phyloP scores from a whole-genome alignment of 2,113 vertebrate species.

The Coryphaenoides rupestris region DNA sequence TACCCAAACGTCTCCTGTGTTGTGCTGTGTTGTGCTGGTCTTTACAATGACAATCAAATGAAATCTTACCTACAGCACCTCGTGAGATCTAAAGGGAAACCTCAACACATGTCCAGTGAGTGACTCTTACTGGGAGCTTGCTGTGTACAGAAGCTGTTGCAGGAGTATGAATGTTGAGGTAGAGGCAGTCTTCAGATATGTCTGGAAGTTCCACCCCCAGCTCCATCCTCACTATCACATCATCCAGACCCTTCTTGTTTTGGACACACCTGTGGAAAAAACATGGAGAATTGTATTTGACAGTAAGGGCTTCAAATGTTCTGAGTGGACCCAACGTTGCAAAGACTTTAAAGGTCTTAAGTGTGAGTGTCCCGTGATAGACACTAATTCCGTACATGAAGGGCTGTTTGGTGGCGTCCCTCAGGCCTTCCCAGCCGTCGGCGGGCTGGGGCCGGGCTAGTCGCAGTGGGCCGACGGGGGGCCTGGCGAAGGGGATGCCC shows the following conservation, averaged over 20 bases:
- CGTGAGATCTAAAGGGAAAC: too few species aligned
- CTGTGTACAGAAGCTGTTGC: conserved; percentile 28
- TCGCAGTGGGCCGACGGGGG: conserved; percentile 77
- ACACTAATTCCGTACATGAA: conserved; percentile 71
- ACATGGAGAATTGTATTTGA: too few species aligned
- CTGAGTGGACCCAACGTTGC: too few species aligned
- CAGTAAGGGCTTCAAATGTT: too few species aligned
- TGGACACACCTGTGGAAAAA: conserved; percentile 45
- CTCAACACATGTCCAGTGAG: too few species aligned
- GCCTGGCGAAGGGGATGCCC: conserved; percentile 84
- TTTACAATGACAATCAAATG: too few species aligned
- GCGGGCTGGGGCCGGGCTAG: conserved; percentile 76
- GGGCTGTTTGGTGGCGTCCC: conserved; percentile 74
- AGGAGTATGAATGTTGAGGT: conserved; percentile 54
- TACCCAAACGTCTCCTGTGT: too few species aligned
- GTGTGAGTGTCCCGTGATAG: too few species aligned
- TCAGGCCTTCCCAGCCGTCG: conserved; percentile 75
- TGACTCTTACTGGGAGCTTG: conserved; percentile 53
- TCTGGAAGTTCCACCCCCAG: conserved; percentile 2
- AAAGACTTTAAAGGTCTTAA: too few species aligned
- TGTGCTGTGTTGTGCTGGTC: too few species aligned
- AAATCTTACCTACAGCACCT: too few species aligned
- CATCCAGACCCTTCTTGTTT: conserved; percentile 10
- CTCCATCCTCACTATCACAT: background rate
- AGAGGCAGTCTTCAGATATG: conserved; percentile 55